phyloP scores from a whole-genome alignment of 1,140 invertebrate genomes.

The Eueides isabella region DNA sequence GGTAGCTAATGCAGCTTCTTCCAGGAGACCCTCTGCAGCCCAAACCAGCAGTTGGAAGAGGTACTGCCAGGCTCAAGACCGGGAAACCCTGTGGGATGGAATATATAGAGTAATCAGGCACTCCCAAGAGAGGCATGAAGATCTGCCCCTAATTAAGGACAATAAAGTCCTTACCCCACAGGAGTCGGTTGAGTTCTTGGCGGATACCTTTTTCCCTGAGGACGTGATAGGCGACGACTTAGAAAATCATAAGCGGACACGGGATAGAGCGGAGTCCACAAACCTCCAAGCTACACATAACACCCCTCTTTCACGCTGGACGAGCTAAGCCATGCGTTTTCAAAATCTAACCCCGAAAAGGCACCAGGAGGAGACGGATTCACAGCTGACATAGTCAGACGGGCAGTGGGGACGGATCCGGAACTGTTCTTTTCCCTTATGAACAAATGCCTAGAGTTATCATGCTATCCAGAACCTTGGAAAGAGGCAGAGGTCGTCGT shows the following conservation, averaged over 20 bases:
- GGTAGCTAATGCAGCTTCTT: constrained; percentile 5
- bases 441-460: no score
- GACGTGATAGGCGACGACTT: constrained; percentile 21
- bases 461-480: no score
- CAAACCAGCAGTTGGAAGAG: no score
- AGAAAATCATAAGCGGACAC: background rate
- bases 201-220: constrained; percentile 41
- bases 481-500: no score
- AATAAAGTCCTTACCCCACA: no score
- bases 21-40: constrained; percentile 33
- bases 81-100: no score
- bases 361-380: constrained; percentile 34
- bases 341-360: constrained; percentile 29
- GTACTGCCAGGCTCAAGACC: no score
- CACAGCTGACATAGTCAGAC: constrained; percentile 31
- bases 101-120: no score
- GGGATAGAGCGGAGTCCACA: background rate
- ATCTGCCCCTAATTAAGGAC: constrained; percentile 25
- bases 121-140: constrained; percentile 30
- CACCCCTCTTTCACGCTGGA: background rate
- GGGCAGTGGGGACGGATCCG: background rate
- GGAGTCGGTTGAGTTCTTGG: constrained; percentile 31
- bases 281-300: background rate
- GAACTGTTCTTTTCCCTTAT: no score
- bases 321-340: background rate